These are phyloP conservation scores for Cataglyphis albicans DNA, from an alignment of 2,888 invertebrate species.

Conservation along the genomic window DNA sequence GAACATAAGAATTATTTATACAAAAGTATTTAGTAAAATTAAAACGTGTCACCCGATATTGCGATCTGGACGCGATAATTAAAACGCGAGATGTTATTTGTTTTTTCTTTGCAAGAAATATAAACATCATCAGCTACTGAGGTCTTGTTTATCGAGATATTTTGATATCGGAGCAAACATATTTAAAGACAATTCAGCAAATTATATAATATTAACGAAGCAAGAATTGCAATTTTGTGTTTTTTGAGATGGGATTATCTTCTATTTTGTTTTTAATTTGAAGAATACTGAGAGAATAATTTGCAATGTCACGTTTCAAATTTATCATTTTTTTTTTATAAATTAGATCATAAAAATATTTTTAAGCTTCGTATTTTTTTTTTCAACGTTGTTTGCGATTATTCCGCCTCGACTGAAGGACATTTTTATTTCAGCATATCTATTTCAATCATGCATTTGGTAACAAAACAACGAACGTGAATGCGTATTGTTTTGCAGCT, in stretches of 20 bases:
- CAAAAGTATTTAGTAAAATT: background rate
- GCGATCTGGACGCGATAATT: background rate
- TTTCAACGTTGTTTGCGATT: background rate
- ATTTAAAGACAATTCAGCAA: background rate
- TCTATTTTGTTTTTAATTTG: background rate
- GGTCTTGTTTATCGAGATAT: background rate
- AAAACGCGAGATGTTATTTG: background rate
- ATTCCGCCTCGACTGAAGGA: background rate
- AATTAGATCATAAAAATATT: background rate
- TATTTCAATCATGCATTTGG: background rate
- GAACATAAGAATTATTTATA: background rate
- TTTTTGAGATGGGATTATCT: background rate
- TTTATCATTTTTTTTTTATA: background rate
- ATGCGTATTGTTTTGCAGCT: conserved; percentile 24
- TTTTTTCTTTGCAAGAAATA: conserved; percentile 17
- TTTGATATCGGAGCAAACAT: background rate
- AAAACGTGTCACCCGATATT: background rate
- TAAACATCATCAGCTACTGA: conserved; percentile 21
- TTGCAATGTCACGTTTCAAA: too few species aligned
- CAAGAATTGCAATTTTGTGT: background rate
- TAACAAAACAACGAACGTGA: background rate
- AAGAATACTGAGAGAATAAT: background rate
- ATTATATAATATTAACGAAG: background rate
- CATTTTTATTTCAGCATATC: background rate
- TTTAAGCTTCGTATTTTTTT: background rate